phyloP scores from a whole-genome alignment of 2,888 invertebrate genomes.

The Monoplex corrugatus region DNA sequence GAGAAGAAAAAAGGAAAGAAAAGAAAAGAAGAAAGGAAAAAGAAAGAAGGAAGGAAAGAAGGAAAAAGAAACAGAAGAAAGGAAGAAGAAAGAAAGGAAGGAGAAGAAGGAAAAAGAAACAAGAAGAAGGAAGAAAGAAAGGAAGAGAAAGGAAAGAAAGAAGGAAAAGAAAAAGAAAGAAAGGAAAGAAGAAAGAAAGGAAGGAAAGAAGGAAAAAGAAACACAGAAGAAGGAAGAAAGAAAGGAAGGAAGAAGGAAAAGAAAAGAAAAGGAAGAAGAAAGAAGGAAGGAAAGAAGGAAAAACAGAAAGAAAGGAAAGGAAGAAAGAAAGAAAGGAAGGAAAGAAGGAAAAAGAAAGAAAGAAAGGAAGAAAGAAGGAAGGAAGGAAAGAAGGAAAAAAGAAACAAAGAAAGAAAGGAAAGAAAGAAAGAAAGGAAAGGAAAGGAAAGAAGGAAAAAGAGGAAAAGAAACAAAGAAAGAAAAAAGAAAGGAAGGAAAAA shows the following conservation, averaged over 20 bases:
- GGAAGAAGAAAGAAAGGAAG: too few species aligned
- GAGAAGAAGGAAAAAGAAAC: background rate
- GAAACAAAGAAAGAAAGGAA: background rate
- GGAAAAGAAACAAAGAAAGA: background rate
- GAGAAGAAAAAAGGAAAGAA: too few species aligned
- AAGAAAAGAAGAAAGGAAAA: too few species aligned
- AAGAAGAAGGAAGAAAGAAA: background rate
- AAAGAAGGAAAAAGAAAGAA: background rate
- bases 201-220: background rate
- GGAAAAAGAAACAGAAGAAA: too few species aligned
- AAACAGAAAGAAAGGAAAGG: background rate
- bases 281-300: background rate
- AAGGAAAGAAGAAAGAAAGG: background rate
- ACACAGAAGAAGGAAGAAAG: background rate
- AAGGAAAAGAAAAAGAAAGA: background rate
- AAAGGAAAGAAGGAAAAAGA: background rate
- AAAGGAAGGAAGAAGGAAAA: background rate
- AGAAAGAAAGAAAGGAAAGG: background rate
- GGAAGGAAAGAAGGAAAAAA: background rate
- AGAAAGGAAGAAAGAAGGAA: background rate
- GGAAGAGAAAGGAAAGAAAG: background rate
- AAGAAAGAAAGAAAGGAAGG: background rate
- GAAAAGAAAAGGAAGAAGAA: background rate
- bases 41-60: too few species aligned
- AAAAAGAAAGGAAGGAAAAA: conserved; percentile 3